These are phyloP conservation scores for Danio kyathit DNA, from an alignment of 2,797 vertebrate genomes.

Conservation along the genomic window DNA sequence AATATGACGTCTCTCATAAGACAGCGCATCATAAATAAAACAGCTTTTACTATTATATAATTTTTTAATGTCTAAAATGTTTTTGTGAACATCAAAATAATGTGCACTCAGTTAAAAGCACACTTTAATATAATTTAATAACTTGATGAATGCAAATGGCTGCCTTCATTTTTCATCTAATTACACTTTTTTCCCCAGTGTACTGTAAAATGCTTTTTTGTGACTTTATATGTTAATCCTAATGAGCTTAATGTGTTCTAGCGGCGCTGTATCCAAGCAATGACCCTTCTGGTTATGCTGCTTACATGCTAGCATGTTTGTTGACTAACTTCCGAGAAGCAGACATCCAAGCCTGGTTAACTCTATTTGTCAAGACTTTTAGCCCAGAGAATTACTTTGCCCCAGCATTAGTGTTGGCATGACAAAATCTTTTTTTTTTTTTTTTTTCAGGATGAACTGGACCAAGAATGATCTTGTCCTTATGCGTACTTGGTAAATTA, in stretches of 20 bases:
- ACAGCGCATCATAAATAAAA: too few species aligned
- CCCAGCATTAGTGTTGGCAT: not conserved
- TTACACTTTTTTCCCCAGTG: not conserved
- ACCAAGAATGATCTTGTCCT: conserved; percentile 43
- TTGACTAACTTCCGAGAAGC: not conserved
- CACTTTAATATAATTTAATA: not conserved
- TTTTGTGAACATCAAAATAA: not conserved
- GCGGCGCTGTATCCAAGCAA: not conserved
- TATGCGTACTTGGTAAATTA: conserved; percentile 45
- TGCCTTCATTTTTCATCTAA: not conserved
- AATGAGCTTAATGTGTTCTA: not conserved
- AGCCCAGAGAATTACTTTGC: not conserved
- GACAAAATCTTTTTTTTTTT: conserved; percentile 20
- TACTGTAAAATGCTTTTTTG: conserved; percentile 1
- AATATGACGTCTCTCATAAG: too few species aligned
- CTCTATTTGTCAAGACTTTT: not conserved
- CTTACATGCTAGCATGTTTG: not conserved
- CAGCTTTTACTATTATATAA: not conserved
- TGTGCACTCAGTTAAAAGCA: not conserved
- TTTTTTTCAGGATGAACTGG: not conserved
- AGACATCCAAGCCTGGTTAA: not conserved
- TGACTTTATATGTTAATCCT: not conserved
- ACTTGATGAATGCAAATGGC: not conserved
- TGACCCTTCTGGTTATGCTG: not conserved
- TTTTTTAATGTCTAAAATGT: not conserved